Evolutionary conservation across 2,113 vertebrate species (phyloP), one percentile per base, ranked within the genome.

Genomic region (Mobula birostris): DNA sequence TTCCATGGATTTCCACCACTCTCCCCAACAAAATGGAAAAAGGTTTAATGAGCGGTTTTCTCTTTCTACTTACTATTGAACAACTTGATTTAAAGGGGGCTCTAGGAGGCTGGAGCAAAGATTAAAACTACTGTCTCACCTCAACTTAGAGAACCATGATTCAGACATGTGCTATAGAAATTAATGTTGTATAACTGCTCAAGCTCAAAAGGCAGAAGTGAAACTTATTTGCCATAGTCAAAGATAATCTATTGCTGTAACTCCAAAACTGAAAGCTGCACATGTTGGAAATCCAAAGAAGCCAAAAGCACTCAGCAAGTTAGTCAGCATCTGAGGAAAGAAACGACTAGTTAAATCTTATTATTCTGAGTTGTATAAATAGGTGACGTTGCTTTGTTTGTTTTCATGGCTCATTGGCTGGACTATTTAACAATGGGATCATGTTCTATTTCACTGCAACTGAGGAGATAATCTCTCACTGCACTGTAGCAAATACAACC

Each of bases 51-150:
- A 74, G 74, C 74, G 48, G 56, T n/a, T n/a, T 70, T 27, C 40
- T 76, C 91, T 93, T 93, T 93, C 70, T 74, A 74, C 36, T 74
- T 21, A 72, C 11, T 91, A 91, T 32, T 91, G 17, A 92, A 70
- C 66, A 72, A 87, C 24, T 74, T 93, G 36, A 72, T 36, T 76
- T 7, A 21, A 11, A 74, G 68, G 21, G 29, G 91, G 91, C 91
- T 93, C 68, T 93, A 93, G 91, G 91, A 93, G 68, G 91, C 91
- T 74, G 91, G 5, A 93, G 61, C 91, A 74, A 93, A 74, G 24
- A 3, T 74, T 93, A 74, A 24, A 48, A 40, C 90, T 36, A 40
- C 66, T 92, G 88, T 92, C 90, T 92, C 32, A 72, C 91, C 24
- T 48, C 63, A 90, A 90, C 61, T 66, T 90, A 90, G 32, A 66